phyloP scores from a whole-genome alignment of 2,888 invertebrate species.

The Agelastica alni region DNA sequence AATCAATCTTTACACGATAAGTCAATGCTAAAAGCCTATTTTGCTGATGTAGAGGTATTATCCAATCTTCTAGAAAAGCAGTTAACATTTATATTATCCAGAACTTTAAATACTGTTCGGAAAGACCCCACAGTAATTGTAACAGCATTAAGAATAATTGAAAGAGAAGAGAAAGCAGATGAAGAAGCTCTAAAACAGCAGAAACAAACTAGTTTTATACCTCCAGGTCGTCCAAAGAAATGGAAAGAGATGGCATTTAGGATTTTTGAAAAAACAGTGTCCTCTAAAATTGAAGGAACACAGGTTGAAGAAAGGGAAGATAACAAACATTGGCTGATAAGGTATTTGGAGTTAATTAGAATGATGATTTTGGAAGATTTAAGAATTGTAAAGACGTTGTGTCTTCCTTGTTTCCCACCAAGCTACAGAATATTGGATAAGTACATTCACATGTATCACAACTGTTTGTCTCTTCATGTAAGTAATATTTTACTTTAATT shows the following conservation, averaged over 20 bases:
- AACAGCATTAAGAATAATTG: conserved; percentile 93
- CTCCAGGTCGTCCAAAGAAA: conserved; percentile 90
- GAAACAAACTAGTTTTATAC: conserved; percentile 84
- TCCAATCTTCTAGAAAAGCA: conserved; percentile 90
- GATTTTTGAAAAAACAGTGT: conserved; percentile 78
- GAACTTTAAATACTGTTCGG: conserved; percentile 91
- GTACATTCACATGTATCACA: conserved; percentile 94
- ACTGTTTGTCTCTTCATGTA: conserved; percentile 78
- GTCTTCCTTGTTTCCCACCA: conserved; percentile 94
- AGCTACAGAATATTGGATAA: conserved; percentile 90
- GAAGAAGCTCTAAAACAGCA: conserved; percentile 78
- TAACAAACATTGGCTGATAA: conserved; percentile 94
- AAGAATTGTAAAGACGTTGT: conserved; percentile 85
- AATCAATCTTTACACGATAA: conserved; percentile 89
- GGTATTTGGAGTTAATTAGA: conserved; percentile 85
- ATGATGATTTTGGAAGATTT: conserved; percentile 89
- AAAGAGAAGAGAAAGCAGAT: conserved; percentile 95
- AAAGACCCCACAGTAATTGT: conserved; percentile 95
- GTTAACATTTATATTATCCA: conserved; percentile 82
- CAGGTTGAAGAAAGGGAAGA: conserved; percentile 88
- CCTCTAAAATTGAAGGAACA: conserved; percentile 89
- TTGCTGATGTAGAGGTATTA: conserved; percentile 91
- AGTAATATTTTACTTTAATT: conserved; percentile 45
- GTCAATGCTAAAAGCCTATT: conserved; percentile 92
- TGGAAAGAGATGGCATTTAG: conserved; percentile 88